A percentile compares a stretch with the other conserved stretches of the same genome.
Evolutionary conservation across 2,113 vertebrate genomes (phyloP).

Genomic region (Emberiza fucata): DNA sequence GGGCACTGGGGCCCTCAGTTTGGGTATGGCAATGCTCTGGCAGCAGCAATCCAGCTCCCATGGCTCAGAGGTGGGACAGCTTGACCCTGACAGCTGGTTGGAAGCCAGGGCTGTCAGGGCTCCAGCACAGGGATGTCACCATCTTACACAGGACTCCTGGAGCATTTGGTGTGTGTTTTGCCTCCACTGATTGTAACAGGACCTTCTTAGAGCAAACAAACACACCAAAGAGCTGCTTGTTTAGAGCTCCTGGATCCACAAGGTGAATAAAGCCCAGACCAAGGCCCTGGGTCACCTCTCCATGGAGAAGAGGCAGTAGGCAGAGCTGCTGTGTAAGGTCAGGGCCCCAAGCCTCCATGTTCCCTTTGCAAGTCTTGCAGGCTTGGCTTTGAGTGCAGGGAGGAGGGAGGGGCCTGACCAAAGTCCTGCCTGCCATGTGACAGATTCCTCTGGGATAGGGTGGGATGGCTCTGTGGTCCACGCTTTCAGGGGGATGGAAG

Average conservation of each 20-base stretch:
- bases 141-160: fast-evolving
- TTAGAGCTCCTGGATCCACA: neutral
- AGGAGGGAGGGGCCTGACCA: neutral
- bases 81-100: neutral
- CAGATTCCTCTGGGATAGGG: neutral
- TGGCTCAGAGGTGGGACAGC: neutral
- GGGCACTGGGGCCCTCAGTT: neutral
- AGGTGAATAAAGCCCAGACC: neutral
- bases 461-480: neutral
- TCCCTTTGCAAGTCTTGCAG: neutral
- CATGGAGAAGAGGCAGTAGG: neutral
- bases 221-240: neutral
- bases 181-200: neutral
- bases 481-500: neutral
- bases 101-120: neutral
- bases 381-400: fast-evolving
- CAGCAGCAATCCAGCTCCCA: neutral
- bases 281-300: neutral
- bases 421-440: neutral
- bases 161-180: neutral
- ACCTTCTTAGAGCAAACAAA: neutral
- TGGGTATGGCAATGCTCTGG: neutral
- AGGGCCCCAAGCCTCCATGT: fast-evolving
- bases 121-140: neutral
- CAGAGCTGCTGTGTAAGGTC: neutral